Evolutionary conservation across 2,113 vertebrate genomes (phyloP).

Genomic region (Lycaon pictus): DNA sequence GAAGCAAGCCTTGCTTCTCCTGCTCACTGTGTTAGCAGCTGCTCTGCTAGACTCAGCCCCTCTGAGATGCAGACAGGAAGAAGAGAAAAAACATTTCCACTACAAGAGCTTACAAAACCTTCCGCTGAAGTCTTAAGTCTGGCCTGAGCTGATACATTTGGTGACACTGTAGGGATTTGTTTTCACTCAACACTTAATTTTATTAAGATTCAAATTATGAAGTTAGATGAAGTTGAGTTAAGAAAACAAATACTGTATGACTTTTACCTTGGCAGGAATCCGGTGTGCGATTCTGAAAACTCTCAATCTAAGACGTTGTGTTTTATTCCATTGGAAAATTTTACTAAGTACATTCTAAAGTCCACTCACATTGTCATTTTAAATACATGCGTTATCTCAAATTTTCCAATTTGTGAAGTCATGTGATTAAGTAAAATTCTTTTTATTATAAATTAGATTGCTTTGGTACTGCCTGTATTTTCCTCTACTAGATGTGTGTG

Average conservation of each 20-base stretch:
- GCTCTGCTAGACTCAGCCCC: not conserved
- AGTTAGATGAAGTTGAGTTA: constrained; percentile 48
- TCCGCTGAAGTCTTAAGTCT: constrained; percentile 72
- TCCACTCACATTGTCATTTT: constrained; percentile 28
- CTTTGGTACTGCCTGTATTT: not conserved
- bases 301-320: not conserved
- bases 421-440: not conserved
- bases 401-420: constrained; percentile 34
- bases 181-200: constrained; percentile 77
- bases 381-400: not conserved
- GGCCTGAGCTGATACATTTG: constrained; percentile 74
- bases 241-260: constrained; percentile 38
- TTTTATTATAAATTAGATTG: not conserved
- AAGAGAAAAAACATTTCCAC: constrained; percentile 72
- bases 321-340: not conserved
- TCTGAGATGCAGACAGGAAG: constrained; percentile 79
- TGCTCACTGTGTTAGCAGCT: constrained; percentile 65
- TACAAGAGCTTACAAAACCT: constrained; percentile 74
- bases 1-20: constrained; percentile 61
- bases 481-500: not conserved
- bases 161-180: constrained; percentile 71
- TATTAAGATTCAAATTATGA: constrained; percentile 70
- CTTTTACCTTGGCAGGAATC: constrained; percentile 64
- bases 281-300: not conserved
- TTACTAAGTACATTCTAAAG: constrained; percentile 15